A percentile compares a stretch with the other conserved stretches of the same genome.
Conservation (phyloP, 1,140 invertebrate genomes). For the Aphelenchoides besseyi region DNA sequence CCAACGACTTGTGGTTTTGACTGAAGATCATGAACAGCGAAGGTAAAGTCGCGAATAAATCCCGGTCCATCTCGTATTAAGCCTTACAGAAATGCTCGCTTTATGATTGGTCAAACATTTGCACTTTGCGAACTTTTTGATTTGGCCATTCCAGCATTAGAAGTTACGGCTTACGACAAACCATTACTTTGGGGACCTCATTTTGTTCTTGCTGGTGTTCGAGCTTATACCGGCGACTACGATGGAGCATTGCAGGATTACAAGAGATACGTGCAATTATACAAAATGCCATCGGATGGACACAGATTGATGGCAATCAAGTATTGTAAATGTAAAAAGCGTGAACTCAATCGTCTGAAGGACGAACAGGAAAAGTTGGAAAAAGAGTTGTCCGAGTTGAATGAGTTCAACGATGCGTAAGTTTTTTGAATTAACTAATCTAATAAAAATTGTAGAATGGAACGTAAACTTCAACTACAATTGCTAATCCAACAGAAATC, state of each 20-base stretch:
- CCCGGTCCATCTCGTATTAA: not conserved
- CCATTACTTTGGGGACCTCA: not conserved
- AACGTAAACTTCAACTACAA: slow-evolving; percentile 6
- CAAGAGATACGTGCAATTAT: not conserved
- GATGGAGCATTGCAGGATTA: not conserved
- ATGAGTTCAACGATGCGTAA: slow-evolving; percentile 18
- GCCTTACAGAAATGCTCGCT: not conserved
- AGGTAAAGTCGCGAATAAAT: too few species aligned
- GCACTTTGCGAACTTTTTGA: not conserved
- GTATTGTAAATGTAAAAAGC: not conserved
- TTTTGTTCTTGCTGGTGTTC: not conserved
- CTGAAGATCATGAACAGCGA: not conserved
- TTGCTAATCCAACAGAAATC: slow-evolving; percentile 5
- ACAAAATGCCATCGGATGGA: not conserved
- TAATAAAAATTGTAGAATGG: slow-evolving; percentile 18
- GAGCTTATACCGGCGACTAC: not conserved
- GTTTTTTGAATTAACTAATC: not conserved
- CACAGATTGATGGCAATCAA: not conserved
- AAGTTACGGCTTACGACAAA: not conserved
- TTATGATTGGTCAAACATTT: not conserved
- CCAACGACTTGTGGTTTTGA: not conserved
- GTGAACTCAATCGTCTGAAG: not conserved
- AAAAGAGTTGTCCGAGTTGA: not conserved
- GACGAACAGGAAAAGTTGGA: slow-evolving; percentile 9
- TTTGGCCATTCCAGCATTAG: not conserved